These are phyloP conservation scores for Brachionus paranguensis DNA, from an alignment of 1,140 invertebrate species.

Conservation along the genomic window DNA sequence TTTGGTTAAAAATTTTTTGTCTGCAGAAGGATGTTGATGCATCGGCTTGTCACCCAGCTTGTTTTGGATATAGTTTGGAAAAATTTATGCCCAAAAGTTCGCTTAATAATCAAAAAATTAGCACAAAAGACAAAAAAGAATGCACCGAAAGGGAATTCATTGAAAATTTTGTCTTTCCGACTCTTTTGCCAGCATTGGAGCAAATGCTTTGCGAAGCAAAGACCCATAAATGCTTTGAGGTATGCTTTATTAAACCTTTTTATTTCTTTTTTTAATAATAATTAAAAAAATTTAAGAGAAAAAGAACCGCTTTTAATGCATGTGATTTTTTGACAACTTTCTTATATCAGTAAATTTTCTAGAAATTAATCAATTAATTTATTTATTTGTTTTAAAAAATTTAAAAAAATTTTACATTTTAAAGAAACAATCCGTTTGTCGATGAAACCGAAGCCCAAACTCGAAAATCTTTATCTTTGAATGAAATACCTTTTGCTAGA, in stretches of 20 bases:
- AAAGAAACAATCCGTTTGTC: conserved; percentile 1
- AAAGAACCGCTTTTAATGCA: conserved; percentile 53
- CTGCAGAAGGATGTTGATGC: conserved; percentile 46
- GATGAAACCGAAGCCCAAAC: conserved; percentile 43
- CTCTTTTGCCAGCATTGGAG: conserved; percentile 51
- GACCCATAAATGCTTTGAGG: conserved; percentile 54
- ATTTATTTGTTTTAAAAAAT: neutral
- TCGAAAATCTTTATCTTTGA: conserved; percentile 43
- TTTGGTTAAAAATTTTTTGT: conserved; percentile 43
- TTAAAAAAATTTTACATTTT: neutral
- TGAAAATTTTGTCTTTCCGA: conserved; percentile 53
- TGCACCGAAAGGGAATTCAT: conserved; percentile 52
- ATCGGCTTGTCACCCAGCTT: conserved; percentile 49
- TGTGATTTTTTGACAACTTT: conserved; percentile 51
- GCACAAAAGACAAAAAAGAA: conserved; percentile 43
- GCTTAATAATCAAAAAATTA: conserved; percentile 47
- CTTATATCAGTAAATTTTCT: conserved; percentile 50
- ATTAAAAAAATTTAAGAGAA: conserved; percentile 45
- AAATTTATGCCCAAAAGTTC: conserved; percentile 44
- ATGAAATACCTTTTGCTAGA: conserved; percentile 54
- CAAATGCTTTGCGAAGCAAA: conserved; percentile 53
- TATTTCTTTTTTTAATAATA: neutral
- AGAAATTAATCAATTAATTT: too few species aligned
- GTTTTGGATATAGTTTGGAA: conserved; percentile 49
- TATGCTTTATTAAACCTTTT: conserved; percentile 42